Evolutionary conservation across 30 jellyfish, hydroid and myxozoan species (phyloP).

Genomic region (Hydractinia echinata): DNA sequence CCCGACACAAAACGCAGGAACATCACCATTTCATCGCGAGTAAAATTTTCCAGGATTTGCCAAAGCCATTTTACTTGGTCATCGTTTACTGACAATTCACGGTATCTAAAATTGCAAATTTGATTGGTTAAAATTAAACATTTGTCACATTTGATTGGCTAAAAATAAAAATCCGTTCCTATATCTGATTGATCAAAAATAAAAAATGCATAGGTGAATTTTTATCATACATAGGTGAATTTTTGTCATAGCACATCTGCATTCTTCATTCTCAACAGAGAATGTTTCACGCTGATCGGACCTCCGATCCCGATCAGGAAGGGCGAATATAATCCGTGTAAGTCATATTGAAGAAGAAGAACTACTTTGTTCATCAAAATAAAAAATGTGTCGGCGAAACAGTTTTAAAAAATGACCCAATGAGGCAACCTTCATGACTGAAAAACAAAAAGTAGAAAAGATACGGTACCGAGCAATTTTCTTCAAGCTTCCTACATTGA

Average conservation of each 20-base stretch:
- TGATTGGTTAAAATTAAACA: not conserved
- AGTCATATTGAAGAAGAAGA: not conserved
- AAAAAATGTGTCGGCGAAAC: no score
- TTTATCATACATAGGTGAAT: no score
- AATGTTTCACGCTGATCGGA: no score
- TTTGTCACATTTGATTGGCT: not conserved
- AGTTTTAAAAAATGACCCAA: no score
- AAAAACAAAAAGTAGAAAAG: not conserved
- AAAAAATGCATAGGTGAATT: no score
- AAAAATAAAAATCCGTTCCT: no score
- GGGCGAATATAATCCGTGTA: no score
- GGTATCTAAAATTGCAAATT: conserved; percentile 44
- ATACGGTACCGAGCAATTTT: conserved; percentile 55
- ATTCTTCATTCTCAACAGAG: no score
- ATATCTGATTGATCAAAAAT: no score
- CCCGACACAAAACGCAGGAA: conserved; percentile 94
- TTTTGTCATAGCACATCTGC: no score
- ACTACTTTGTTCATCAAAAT: no score
- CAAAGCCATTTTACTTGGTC: conserved; percentile 65
- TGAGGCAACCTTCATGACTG: not conserved
- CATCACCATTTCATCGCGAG: conserved; percentile 52
- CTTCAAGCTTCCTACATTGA: conserved; percentile 55
- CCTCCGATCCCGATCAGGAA: no score
- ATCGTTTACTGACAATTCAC: conserved; percentile 52
- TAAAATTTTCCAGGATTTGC: conserved; percentile 65